Base-by-base conservation (phyloP, 2,888 invertebrate species). In the Melanophora roralis region DNA sequence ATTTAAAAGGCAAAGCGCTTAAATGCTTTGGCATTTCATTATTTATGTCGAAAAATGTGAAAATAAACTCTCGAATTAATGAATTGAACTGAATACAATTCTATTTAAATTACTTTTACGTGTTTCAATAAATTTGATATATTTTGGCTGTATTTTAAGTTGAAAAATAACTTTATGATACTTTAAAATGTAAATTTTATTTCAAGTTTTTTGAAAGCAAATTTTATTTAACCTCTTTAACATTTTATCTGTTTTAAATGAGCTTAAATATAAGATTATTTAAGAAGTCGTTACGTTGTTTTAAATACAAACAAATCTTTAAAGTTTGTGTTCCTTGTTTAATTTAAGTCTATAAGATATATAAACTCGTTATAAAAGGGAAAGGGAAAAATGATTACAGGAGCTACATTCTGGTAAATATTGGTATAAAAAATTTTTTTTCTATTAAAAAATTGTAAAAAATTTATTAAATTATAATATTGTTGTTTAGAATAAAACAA, bases 71-170 rank as follows among this genome's bases (percentile, higher is more conserved):
- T 40, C 12, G 19, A n/a, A 27, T 45, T 2, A 68, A 21, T n/a
- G 12, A 62, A 59, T 19, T 40, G 21, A 69, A 55, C 57, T 49
- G 14, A 38, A 69, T 7, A 49, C 14, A 60, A 62, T 62, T 32
- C 53, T 34, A 34, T 64, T 64, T 55, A 69, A 76, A 76, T 76
- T 64, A 64, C 76, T 49, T 34, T 47, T 69, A 76, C 76, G 76
- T 76, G 76, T 27, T 69, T 47, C 47, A 53, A 34, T 40, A 36
- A 45, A 60, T n/a, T 53, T 55, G 23, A 34, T 62, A 55, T 34
- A n/a, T n/a, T n/a, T 23, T 40, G 16, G 23, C 27, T 51, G 1
- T 49, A 4, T 14, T 49, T 40, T 45, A 40, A 38, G 23, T 34
- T 55, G 21, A 7, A 38, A 62, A 53, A 19, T 32, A 27, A 27